Evolutionary conservation across 2,113 vertebrate species (phyloP).

Genomic region (Puma concolor): DNA sequence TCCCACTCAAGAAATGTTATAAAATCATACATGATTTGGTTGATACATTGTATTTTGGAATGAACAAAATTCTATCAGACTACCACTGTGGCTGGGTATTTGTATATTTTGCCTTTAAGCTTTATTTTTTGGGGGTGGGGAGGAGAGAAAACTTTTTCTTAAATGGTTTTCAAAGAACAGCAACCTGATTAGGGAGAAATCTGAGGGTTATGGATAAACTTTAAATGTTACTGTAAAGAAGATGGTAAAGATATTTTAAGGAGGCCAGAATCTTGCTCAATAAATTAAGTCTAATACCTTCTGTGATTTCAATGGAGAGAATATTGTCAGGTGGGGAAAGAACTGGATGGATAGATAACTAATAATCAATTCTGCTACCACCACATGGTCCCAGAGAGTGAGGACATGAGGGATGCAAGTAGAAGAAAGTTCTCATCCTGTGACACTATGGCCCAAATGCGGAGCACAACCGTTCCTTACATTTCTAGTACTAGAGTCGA

Average conservation of each 20-base stretch:
- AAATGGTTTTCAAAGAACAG: slow-evolving; percentile 6
- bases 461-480: slow-evolving; percentile 1
- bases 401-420: background rate
- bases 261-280: background rate
- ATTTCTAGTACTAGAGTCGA: slow-evolving; percentile 25
- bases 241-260: background rate
- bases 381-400: background rate
- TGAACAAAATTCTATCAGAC: background rate
- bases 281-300: background rate
- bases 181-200: background rate
- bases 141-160: background rate
- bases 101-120: background rate
- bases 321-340: background rate
- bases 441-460: background rate
- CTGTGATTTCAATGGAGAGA: background rate
- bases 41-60: slow-evolving; percentile 26
- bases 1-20: background rate
- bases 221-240: background rate
- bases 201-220: background rate
- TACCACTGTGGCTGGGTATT: background rate
- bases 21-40: background rate
- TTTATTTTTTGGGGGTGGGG: background rate
- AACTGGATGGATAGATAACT: background rate
- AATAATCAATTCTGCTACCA: background rate
- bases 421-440: slow-evolving; percentile 26